Base-by-base conservation (phyloP, 2,888 invertebrate genomes). In the Euzetes globulus region DNA sequence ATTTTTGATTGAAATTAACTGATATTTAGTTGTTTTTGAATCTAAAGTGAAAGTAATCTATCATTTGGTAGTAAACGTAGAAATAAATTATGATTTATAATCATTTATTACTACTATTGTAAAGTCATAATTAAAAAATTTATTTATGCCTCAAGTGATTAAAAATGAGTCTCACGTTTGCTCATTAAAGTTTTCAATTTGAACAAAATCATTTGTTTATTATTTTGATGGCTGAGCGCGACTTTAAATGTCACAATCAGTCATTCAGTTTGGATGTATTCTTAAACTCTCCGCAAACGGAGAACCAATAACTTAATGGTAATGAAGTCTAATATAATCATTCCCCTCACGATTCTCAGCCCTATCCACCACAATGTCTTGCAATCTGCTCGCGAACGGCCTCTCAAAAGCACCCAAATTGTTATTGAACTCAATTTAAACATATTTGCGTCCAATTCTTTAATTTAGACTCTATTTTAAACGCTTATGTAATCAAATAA, bases 181-280 rank as follows among this genome's bases (percentile, higher is more conserved):
- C 60, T 60, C 27, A 60, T 52, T 27, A 60, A 29, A 60, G 6
- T 60, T 60, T 17, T 13, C 17, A 22, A 58, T 19, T 58, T 58
- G 9, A 58, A 25, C 11, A 58, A 52, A 60, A 22, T 27, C 27
- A 60, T 60, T 60, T 60, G 29, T 17, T 25, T 60, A 27, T 52
- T 52, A 60, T 60, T 60, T 60, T 15, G 17, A 60, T 60, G 22
- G 52, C 22, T 52, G 22, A 52, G 52, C 52, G 52, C 52, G 52
- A 60, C 60, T 60, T 25, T 60, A 60, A 60, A n/a, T 60, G 60
- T 60, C 60, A 60, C 60, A 60, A 60, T 60, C 60, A 60, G 41
- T 41, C 41, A 41, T 41, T 41, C 41, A 41, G 41, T 41, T 41
- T 4, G 19, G 52, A 52, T 19, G 9, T 52, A 1, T 19, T 22